These are phyloP conservation scores for Cyanoramphus novaezelandiae DNA, from an alignment of 2,113 vertebrate species.

Conservation along the genomic window DNA sequence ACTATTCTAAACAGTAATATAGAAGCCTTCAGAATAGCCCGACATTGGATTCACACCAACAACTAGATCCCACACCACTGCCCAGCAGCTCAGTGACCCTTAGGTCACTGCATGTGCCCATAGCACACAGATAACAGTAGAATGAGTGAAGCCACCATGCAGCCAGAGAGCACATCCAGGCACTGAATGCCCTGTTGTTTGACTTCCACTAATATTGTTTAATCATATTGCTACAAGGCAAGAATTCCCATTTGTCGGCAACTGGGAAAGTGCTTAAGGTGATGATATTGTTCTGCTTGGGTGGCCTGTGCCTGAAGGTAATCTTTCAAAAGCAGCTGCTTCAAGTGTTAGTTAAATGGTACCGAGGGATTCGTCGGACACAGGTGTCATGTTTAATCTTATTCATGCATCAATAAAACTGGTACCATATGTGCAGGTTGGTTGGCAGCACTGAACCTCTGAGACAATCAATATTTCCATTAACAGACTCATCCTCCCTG, in stretches of 20 bases:
- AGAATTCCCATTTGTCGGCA: constrained; percentile 63
- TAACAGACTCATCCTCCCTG: constrained; percentile 64
- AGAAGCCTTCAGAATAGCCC: neutral
- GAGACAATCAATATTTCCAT: constrained; percentile 70
- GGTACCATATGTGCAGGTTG: constrained; percentile 63
- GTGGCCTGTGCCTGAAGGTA: constrained; percentile 79
- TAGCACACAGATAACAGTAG: neutral
- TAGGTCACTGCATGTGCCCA: neutral
- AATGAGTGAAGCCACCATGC: neutral
- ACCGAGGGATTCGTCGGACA: constrained; percentile 74
- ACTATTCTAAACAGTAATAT: neutral
- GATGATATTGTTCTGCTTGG: constrained; percentile 83
- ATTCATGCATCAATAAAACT: constrained; percentile 82
- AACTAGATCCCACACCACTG: neutral
- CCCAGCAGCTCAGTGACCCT: neutral
- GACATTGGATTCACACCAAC: neutral
- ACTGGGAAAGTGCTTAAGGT: constrained; percentile 72
- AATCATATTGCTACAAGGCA: constrained; percentile 54
- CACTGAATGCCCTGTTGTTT: neutral
- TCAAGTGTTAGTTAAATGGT: constrained; percentile 75
- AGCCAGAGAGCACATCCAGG: neutral
- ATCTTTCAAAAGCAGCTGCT: constrained; percentile 85
- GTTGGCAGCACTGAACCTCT: constrained; percentile 65
- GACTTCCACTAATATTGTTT: constrained; percentile 50
- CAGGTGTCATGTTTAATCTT: constrained; percentile 86